Evolutionary conservation across 1,140 invertebrate genomes (phyloP), one percentile per base, ranked within the genome.

Genomic region (Apis cerana): DNA sequence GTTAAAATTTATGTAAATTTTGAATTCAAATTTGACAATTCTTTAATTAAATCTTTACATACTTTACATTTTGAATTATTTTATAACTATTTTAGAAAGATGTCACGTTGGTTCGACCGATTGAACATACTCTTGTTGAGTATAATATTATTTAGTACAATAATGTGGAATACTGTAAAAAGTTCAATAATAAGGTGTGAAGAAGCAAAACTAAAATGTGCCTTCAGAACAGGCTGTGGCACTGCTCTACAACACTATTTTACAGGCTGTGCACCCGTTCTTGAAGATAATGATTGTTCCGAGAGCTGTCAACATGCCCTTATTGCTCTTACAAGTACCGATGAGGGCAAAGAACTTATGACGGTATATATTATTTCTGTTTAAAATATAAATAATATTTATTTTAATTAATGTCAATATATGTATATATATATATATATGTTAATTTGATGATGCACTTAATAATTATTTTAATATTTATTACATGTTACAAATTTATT

Each of bases 281-380:
- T 97, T 69, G 93, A 95, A 48, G 95, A 95, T 48, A 93, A 94
- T 21, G 90, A 93, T 23, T 97, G 97, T 91, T 96, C 97, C 0
- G 95, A 96, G 87, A 92, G 95, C 27, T 97, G 97, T 91, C 95
- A 96, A 82, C 95, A 97, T 90, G 96, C 97, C 1, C 94, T 97
- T 13, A 97, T 97, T 65, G 97, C 97, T 0, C 94, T 97, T 23
- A 97, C 96, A 0, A 97, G 96, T 54, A 97, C 97, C 0, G 96
- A 97, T 59, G 96, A 97, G 92, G 97, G 97, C 23, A 96, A 96
- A 87, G 95, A 96, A 74, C 94, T 98, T 21, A 96, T 96, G 95
- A 95, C 93, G 59, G 96, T 97, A 91, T 23, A 68, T n/a, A 19
- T 54, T 54, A 21, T 43, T 33, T 33, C 19, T 33, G 27, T 3